Evolutionary conservation across 1,140 invertebrate genomes (phyloP).

Genomic region (Drosophila azteca): DNA sequence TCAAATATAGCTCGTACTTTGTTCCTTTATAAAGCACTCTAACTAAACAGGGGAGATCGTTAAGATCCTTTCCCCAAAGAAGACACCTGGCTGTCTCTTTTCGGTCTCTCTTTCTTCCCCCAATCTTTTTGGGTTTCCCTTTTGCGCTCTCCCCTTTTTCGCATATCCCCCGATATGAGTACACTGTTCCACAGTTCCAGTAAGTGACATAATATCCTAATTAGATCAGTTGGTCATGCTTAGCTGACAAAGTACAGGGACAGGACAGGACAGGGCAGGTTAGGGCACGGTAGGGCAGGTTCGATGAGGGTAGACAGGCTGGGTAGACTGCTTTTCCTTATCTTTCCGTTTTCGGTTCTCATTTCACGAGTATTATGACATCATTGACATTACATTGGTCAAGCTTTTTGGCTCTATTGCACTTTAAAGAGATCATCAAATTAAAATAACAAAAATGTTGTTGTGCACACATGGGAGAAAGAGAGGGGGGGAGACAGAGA

Average conservation of each 20-base stretch:
- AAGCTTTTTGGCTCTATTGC: constrained; percentile 50
- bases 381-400: constrained; percentile 45
- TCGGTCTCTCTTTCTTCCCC: not conserved
- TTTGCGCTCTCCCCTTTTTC: not conserved
- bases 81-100: not conserved
- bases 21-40: no score
- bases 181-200: not conserved
- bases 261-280: not conserved
- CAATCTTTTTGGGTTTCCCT: not conserved
- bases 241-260: constrained; percentile 36
- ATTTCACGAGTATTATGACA: constrained; percentile 35
- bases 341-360: not conserved
- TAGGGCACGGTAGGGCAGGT: constrained; percentile 7
- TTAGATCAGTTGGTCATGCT: constrained; percentile 56
- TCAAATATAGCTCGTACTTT: not conserved
- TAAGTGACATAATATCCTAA: constrained; percentile 51
- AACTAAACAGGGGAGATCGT: not conserved
- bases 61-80: not conserved
- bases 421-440: constrained; percentile 66
- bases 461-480: constrained; percentile 25
- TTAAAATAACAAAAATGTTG: constrained; percentile 53
- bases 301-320: constrained; percentile 46
- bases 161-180: not conserved
- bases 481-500: not conserved
- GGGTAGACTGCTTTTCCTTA: not conserved